These are phyloP conservation scores for Pollenia angustigena DNA, from an alignment of 2,888 invertebrate genomes.

Conservation along the genomic window DNA sequence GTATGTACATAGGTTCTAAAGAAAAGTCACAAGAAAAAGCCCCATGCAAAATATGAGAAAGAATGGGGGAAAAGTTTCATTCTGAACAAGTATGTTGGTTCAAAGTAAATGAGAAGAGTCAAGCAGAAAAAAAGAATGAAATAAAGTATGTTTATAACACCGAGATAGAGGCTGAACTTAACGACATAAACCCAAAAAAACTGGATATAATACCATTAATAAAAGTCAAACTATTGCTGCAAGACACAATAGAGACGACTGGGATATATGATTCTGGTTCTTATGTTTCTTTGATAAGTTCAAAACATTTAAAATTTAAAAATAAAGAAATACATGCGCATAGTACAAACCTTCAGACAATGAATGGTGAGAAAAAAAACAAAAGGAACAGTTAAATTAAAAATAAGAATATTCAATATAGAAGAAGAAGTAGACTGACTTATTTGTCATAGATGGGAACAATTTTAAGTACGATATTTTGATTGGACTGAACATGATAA, in stretches of 20 bases:
- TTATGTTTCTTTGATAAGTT: conserved; percentile 61
- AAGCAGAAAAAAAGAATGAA: conserved; percentile 26
- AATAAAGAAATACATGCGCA: conserved; percentile 25
- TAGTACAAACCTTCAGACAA: conserved; percentile 54
- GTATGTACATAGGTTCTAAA: conserved; percentile 7
- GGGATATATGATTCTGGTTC: conserved; percentile 69
- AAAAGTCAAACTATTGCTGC: conserved; percentile 61
- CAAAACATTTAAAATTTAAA: conserved; percentile 58
- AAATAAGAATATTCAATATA: conserved; percentile 68
- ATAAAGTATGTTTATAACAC: conserved; percentile 48
- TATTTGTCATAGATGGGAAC: conserved; percentile 61
- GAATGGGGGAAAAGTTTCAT: conserved; percentile 54
- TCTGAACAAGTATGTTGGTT: conserved; percentile 51
- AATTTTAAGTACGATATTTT: conserved; percentile 71
- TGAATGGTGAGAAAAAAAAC: conserved; percentile 71
- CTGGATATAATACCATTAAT: conserved; percentile 66
- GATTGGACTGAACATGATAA: conserved; percentile 70
- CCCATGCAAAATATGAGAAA: conserved; percentile 67
- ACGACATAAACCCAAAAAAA: conserved; percentile 65
- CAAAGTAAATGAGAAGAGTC: conserved; percentile 39
- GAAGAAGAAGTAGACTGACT: conserved; percentile 62
- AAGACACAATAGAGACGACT: conserved; percentile 41
- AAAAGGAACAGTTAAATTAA: conserved; percentile 58
- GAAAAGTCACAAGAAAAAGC: conserved; percentile 54
- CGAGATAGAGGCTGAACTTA: conserved; percentile 41